Conservation (phyloP, 2,888 invertebrate genomes). For the Crossocerus cetratus region DNA sequence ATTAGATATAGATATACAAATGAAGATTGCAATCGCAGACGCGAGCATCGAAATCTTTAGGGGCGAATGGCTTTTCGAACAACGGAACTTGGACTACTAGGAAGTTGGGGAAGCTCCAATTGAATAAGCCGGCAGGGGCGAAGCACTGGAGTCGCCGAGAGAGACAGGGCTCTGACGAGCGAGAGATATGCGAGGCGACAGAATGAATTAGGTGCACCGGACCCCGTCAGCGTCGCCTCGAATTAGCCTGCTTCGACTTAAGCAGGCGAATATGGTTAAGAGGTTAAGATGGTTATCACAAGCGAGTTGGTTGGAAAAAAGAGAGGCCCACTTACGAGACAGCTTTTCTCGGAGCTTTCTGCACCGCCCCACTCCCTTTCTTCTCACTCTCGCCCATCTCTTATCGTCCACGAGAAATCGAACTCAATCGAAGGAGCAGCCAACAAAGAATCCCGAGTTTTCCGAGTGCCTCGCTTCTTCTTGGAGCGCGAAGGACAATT, state of each 20-base stretch:
- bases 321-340: constrained; percentile 31
- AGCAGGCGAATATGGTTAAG: constrained; percentile 7
- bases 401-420: too few species aligned
- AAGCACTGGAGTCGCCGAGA: not conserved
- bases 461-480: too few species aligned
- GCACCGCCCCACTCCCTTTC: not conserved
- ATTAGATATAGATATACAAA: not conserved
- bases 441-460: too few species aligned
- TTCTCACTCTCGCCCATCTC: constrained; percentile 19
- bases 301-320: constrained; percentile 7
- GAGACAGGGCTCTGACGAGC: not conserved
- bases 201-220: not conserved
- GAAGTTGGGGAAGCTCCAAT: too few species aligned
- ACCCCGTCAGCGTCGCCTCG: constrained; percentile 30
- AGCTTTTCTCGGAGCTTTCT: not conserved
- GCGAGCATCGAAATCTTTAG: not conserved
- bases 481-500: too few species aligned
- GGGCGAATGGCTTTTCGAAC: not conserved
- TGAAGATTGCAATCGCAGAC: not conserved
- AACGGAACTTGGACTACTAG: too few species aligned
- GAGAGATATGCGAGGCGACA: not conserved
- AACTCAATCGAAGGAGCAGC: too few species aligned
- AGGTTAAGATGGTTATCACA: constrained; percentile 41
- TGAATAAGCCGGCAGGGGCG: not conserved
- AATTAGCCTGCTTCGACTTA: constrained; percentile 20